A percentile compares a stretch with the other conserved stretches of the same genome.
Evolutionary conservation across 2,888 invertebrate genomes (phyloP).

Genomic region (Anorthoa munda): DNA sequence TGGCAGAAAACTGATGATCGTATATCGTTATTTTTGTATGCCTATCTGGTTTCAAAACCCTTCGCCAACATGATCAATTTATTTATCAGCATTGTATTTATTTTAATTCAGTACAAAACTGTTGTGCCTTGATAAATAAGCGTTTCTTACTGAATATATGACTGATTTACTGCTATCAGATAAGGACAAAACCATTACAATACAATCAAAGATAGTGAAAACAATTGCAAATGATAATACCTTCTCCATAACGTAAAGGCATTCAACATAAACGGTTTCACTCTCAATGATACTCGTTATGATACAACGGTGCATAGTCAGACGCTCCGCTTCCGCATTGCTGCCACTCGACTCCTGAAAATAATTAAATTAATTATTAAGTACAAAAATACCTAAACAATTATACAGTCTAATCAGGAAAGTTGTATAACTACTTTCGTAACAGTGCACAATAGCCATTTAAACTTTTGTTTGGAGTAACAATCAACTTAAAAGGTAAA

Average conservation of each 20-base stretch:
- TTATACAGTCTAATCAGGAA: constrained; percentile 46
- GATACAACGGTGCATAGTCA: constrained; percentile 97
- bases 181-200: constrained; percentile 7
- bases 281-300: constrained; percentile 97
- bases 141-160: constrained; percentile 1
- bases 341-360: constrained; percentile 87
- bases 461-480: constrained; percentile 71
- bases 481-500: constrained; percentile 69
- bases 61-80: neutral
- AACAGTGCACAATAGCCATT: constrained; percentile 73
- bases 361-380: constrained; percentile 47
- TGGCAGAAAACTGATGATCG: neutral
- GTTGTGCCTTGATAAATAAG: neutral
- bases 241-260: constrained; percentile 96
- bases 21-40: no score
- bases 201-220: constrained; percentile 53
- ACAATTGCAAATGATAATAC: constrained; percentile 81
- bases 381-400: constrained; percentile 41
- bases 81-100: neutral
- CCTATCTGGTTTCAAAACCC: neutral
- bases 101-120: neutral
- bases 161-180: constrained; percentile 28
- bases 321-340: constrained; percentile 94
- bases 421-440: constrained; percentile 67
- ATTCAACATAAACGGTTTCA: constrained; percentile 97